phyloP scores from a whole-genome alignment of 1,140 invertebrate genomes.

The Lordiphosa stackelbergi region DNA sequence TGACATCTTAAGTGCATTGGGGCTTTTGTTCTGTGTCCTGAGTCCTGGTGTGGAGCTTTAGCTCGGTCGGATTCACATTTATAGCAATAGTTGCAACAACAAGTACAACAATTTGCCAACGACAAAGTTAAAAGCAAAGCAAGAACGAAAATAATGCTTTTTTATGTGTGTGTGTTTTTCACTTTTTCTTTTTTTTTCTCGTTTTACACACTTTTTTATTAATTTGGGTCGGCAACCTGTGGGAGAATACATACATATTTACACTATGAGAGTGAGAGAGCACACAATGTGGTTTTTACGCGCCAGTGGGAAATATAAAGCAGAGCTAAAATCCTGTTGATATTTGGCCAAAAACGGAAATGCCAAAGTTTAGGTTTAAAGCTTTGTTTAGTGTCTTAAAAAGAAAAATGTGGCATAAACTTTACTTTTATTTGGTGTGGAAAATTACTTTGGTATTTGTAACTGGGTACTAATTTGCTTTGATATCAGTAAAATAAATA shows the following conservation, averaged over 20 bases:
- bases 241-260: too few relatives aligned
- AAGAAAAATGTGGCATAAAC: too few relatives aligned
- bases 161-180: too few relatives aligned
- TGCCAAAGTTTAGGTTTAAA: too few relatives aligned
- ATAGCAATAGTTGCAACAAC: conserved; percentile 17
- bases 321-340: conserved; percentile 16
- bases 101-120: conserved; percentile 14
- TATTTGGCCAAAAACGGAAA: conserved; percentile 4
- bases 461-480: too few relatives aligned
- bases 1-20: conserved; percentile 70
- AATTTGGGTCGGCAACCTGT: conserved; percentile 26
- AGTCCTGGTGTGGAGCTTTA: neutral
- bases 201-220: conserved; percentile 33
- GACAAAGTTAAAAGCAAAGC: conserved; percentile 13
- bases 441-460: too few relatives aligned
- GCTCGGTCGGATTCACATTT: conserved; percentile 6
- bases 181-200: conserved; percentile 16
- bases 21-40: too few relatives aligned
- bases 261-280: neutral
- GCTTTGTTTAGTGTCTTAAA: too few relatives aligned
- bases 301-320: conserved; percentile 15
- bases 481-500: too few relatives aligned
- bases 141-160: neutral
- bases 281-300: conserved; percentile 40
- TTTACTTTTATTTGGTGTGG: too few relatives aligned